phyloP scores from a whole-genome alignment of 1,140 invertebrate genomes.

The Pollicipes pollicipes region DNA sequence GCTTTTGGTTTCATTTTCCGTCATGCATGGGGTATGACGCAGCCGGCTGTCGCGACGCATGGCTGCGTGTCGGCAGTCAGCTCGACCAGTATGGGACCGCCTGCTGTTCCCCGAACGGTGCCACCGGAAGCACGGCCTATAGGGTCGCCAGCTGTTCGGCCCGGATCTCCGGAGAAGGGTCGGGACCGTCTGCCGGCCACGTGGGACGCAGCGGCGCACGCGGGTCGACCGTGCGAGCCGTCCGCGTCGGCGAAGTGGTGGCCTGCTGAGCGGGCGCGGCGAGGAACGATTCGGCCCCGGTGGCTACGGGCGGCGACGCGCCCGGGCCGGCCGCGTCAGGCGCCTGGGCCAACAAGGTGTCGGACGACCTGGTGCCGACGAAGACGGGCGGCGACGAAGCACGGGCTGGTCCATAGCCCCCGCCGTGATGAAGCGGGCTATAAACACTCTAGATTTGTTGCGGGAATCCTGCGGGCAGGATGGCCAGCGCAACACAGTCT shows the following conservation, averaged over 20 bases:
- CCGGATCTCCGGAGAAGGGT: background rate
- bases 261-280: background rate
- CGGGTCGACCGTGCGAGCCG: background rate
- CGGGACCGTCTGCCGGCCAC: background rate
- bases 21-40: constrained; percentile 9
- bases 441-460: background rate
- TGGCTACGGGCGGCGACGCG: background rate
- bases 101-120: constrained; percentile 4
- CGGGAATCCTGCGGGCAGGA: constrained; percentile 3
- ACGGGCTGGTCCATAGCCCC: no score
- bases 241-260: background rate
- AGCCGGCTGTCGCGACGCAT: constrained; percentile 8
- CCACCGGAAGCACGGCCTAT: background rate
- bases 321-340: background rate
- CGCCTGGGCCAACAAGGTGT: no score
- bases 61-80: constrained; percentile 9
- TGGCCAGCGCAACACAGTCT: constrained; percentile 3
- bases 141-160: background rate
- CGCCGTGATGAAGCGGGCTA: background rate
- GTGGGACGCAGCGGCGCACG: background rate
- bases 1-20: no score
- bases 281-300: no score
- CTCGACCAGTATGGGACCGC: constrained; percentile 11
- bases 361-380: no score
- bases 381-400: no score